Evolutionary conservation across 35 echinoderm and acorn worm genomes (phyloP).

Genomic region (Apostichopus californicus): DNA sequence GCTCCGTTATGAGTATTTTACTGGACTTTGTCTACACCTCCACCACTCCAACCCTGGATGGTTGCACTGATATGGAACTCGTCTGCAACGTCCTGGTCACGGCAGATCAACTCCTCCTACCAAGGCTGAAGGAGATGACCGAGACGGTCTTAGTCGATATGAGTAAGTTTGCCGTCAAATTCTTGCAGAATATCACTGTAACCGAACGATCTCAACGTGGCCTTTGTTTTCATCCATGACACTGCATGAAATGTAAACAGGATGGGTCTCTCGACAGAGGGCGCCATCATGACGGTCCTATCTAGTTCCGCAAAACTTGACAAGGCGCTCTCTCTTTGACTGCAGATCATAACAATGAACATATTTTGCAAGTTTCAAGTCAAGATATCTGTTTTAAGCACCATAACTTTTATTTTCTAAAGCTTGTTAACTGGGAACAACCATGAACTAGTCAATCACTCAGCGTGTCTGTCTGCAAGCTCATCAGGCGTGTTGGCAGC

Average conservation of each 20-base stretch:
- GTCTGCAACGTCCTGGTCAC: constrained; percentile 82
- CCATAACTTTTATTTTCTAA: too few relatives aligned
- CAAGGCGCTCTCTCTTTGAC: too few relatives aligned
- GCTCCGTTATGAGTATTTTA: constrained; percentile 61
- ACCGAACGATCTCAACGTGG: too few relatives aligned
- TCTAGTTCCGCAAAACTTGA: too few relatives aligned
- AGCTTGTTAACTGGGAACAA: too few relatives aligned
- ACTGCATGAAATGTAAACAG: background rate
- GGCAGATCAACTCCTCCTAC: constrained; percentile 83
- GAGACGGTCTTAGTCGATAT: constrained; percentile 75
- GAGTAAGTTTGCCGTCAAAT: constrained; percentile 63
- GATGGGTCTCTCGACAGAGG: too few relatives aligned
- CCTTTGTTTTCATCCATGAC: background rate
- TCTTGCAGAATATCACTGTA: too few relatives aligned
- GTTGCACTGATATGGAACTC: constrained; percentile 74
- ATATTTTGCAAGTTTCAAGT: background rate
- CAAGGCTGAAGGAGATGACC: constrained; percentile 89
- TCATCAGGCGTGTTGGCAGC: too few relatives aligned
- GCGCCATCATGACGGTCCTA: too few relatives aligned
- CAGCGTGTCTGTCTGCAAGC: too few relatives aligned
- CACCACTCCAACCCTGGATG: constrained; percentile 46
- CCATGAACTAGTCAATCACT: too few relatives aligned
- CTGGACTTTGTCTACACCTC: constrained; percentile 92
- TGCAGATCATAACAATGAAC: too few relatives aligned
- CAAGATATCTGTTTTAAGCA: background rate